phyloP scores from a whole-genome alignment of 1,140 invertebrate genomes.

The Sipha flava region DNA sequence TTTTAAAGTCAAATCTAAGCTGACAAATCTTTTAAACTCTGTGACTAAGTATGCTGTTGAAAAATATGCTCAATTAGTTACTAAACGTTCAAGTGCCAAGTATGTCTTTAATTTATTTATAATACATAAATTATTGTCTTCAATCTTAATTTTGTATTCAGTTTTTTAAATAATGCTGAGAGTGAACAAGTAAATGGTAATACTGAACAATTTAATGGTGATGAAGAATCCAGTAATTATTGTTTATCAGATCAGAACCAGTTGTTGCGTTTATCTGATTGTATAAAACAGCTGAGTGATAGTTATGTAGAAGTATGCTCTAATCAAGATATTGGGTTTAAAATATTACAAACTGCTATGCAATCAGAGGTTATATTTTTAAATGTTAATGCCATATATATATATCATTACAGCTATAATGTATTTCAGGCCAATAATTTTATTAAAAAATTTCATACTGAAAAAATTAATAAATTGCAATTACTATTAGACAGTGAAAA shows the following conservation, averaged over 20 bases:
- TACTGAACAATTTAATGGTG: not conserved
- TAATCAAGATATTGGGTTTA: slow-evolving; percentile 20
- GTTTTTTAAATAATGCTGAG: not conserved
- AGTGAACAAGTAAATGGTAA: not conserved
- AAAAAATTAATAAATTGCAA: slow-evolving; percentile 75
- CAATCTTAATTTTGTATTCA: not conserved
- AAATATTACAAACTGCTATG: slow-evolving; percentile 19
- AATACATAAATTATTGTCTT: not conserved
- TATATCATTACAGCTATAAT: not conserved
- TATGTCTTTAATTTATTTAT: not conserved
- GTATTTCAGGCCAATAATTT: slow-evolving; percentile 73
- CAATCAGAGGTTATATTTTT: slow-evolving; percentile 19
- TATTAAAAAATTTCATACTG: slow-evolving; percentile 82
- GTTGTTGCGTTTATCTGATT: not conserved
- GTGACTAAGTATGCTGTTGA: slow-evolving; percentile 89
- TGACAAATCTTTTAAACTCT: slow-evolving; percentile 66
- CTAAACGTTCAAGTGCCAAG: slow-evolving; percentile 35
- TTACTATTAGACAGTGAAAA: slow-evolving; percentile 79
- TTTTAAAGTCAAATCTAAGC: slow-evolving; percentile 54
- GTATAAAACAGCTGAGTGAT: slow-evolving; percentile 10
- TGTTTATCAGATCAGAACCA: slow-evolving; percentile 24
- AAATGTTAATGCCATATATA: not conserved
- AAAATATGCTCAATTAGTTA: slow-evolving; percentile 62
- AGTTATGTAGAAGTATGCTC: slow-evolving; percentile 18
- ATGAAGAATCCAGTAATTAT: not conserved